These are phyloP conservation scores for Perodicticus potto DNA, from an alignment of 2,797 vertebrate species.

Conservation along the genomic window DNA sequence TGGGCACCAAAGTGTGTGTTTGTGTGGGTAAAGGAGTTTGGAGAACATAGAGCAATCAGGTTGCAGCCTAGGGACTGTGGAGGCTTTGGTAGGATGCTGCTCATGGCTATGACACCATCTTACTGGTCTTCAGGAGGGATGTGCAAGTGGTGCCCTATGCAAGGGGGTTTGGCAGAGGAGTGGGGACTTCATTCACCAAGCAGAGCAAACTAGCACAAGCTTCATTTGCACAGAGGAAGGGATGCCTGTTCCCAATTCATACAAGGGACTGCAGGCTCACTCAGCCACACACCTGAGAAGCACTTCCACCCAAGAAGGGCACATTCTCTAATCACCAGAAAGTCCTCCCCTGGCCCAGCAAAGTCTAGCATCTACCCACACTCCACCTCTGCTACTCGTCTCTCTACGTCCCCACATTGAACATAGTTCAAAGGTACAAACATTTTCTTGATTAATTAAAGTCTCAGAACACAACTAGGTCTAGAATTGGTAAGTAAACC, in stretches of 20 bases:
- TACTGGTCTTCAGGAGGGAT: not conserved
- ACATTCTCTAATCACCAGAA: conserved; percentile 21
- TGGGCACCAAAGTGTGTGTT: not conserved
- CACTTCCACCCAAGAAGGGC: not conserved
- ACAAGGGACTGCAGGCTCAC: not conserved
- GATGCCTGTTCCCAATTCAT: not conserved
- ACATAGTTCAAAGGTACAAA: not conserved
- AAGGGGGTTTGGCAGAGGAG: not conserved
- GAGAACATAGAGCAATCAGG: not conserved
- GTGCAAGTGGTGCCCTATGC: not conserved
- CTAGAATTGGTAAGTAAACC: not conserved
- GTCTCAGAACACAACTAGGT: not conserved
- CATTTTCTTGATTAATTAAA: conserved; percentile 26
- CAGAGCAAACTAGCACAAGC: not conserved
- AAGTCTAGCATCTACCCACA: not conserved
- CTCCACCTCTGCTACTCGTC: not conserved
- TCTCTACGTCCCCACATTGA: not conserved
- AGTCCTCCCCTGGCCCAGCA: not conserved
- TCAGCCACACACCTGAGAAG: not conserved
- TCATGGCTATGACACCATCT: not conserved
- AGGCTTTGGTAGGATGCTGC: not conserved
- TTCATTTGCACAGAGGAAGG: not conserved
- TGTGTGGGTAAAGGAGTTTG: not conserved
- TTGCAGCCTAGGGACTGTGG: not conserved
- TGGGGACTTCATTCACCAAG: not conserved